Evolutionary conservation across 2,113 vertebrate species (phyloP), one percentile per base, ranked within the genome.

Genomic region (Ailurus styani): DNA sequence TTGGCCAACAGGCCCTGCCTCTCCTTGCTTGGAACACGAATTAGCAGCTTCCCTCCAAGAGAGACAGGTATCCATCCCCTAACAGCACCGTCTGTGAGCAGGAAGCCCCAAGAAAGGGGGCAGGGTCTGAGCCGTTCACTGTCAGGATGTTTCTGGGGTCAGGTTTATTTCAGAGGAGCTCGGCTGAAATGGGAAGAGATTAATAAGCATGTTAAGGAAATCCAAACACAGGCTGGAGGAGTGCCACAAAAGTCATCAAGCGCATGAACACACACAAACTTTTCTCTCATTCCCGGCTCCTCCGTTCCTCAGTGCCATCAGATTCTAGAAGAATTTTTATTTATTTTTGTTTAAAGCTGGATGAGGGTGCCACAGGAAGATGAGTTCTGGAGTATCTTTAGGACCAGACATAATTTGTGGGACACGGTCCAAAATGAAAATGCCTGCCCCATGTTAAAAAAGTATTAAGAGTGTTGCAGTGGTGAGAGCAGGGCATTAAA

Each of bases 211-310:
- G 84, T 87, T 90, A 81, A 96, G 93, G 87, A 90, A 96, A 96
- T 84, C 95, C 90, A 96, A 97, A 96, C 91, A 86, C 73, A 20
- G 86, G 47, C 87, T 97, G 96, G 98, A 96, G 81, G 29, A 87
- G 27, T 11, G 92, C 95, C 97, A 86, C 78, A 13, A 52, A 66
- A 91, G 94, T 96, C 96, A 91, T 91, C 70, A 97, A 97, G 91
- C 94, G 75, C 94, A 66, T n/a, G 78, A 81, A 68, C 89, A 72
- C 87, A 86, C 54, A 66, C 84, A 62, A 3, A 34, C n/a, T 4
- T 42, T 42, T 72, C 45, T 84, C 45, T 62, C n/a, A n/a, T 52
- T 29, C 17, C 25, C 1, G 0, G 14, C 17, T 55, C 40, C 72
- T 82, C 50, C 0, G 4, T 27, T 50, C 40, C 72, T 82, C 37